Conservation (phyloP, 2,797 vertebrate species). For the Spheniscus humboldti region DNA sequence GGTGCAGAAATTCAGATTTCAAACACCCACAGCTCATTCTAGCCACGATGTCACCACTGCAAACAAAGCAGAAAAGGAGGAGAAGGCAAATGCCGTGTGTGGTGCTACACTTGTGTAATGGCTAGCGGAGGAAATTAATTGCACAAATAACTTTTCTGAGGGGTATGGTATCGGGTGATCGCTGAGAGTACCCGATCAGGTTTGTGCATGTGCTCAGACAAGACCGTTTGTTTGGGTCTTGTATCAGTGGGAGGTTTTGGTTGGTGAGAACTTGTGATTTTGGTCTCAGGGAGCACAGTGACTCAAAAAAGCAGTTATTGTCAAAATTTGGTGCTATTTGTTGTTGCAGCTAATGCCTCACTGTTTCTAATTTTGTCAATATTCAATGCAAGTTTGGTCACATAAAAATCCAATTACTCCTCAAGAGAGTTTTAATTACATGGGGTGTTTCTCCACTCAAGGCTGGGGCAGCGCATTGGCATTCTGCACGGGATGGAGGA, state of each 20-base stretch:
- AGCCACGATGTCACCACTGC: neutral
- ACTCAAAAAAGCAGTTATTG: neutral
- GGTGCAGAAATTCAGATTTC: neutral
- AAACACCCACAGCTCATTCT: rapidly evolving
- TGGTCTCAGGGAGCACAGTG: neutral
- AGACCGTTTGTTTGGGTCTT: neutral
- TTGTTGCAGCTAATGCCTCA: neutral
- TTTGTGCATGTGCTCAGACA: neutral
- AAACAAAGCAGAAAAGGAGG: neutral
- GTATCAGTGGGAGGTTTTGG: neutral
- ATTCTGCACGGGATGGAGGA: rapidly evolving
- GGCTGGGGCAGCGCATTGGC: rapidly evolving
- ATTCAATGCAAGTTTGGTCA: neutral
- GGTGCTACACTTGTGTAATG: neutral
- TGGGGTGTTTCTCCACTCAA: neutral
- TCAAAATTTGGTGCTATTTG: neutral
- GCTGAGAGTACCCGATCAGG: too few species aligned
- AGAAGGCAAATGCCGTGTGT: neutral
- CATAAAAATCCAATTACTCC: neutral
- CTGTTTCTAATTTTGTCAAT: neutral
- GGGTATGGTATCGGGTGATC: too few species aligned
- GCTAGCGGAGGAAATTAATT: neutral
- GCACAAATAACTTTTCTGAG: neutral
- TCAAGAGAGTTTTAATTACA: neutral
- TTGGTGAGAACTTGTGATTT: neutral